These are phyloP conservation scores for Craniophora ligustri DNA, from an alignment of 2,888 invertebrate genomes.

Conservation along the genomic window DNA sequence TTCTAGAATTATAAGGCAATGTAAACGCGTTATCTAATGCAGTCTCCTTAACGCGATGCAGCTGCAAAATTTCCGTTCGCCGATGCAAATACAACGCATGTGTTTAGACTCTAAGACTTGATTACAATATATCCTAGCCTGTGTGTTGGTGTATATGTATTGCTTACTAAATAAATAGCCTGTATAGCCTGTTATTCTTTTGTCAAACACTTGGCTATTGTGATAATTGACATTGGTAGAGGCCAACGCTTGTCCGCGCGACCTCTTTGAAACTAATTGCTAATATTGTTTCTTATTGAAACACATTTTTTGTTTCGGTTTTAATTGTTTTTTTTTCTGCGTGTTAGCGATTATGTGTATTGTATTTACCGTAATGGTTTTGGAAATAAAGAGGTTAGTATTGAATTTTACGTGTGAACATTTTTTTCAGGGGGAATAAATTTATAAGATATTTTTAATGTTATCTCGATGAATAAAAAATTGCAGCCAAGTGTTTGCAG, in stretches of 20 bases:
- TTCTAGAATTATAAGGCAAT: no score
- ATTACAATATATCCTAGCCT: neutral
- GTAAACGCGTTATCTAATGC: no score
- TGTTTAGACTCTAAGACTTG: no score
- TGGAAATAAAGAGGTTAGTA: neutral
- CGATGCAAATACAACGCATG: no score
- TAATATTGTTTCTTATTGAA: constrained; percentile 53
- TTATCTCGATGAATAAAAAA: no score
- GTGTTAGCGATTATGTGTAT: neutral
- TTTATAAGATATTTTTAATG: no score
- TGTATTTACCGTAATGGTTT: no score
- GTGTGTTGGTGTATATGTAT: constrained; percentile 7
- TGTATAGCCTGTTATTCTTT: constrained; percentile 41
- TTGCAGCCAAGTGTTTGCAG: no score
- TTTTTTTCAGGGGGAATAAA: constrained; percentile 1
- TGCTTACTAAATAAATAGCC: constrained; percentile 27
- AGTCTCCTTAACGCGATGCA: no score
- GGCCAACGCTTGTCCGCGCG: constrained; percentile 70
- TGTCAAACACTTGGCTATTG: constrained; percentile 56
- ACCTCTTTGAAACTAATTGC: constrained; percentile 66
- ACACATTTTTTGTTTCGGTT: constrained; percentile 29
- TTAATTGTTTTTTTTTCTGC: constrained; percentile 35
- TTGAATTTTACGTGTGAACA: neutral
- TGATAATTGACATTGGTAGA: constrained; percentile 75
- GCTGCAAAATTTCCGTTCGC: no score